Evolutionary conservation across 2,888 invertebrate species (phyloP).

Genomic region (Corbicula japonica): DNA sequence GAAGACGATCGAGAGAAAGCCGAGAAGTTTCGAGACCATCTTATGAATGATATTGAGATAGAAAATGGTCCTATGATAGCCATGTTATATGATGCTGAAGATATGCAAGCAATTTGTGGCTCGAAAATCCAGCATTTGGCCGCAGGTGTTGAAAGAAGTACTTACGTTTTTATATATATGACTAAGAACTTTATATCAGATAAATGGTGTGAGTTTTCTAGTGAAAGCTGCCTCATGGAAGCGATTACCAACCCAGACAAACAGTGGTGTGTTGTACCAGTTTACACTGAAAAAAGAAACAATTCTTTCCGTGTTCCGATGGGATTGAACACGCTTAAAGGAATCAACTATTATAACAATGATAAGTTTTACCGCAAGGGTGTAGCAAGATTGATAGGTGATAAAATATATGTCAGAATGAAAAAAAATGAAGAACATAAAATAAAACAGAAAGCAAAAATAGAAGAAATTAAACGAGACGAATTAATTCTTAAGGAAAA

Average conservation of each 20-base stretch:
- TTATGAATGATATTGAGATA: slow-evolving; percentile 67
- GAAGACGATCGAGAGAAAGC: slow-evolving; percentile 69
- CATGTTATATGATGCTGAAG: slow-evolving; percentile 68
- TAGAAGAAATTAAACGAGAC: slow-evolving; percentile 52
- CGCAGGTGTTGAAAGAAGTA: slow-evolving; percentile 71
- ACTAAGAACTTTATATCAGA: slow-evolving; percentile 73
- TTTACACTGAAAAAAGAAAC: slow-evolving; percentile 71
- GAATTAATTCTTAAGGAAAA: slow-evolving; percentile 16
- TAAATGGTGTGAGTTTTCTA: slow-evolving; percentile 75
- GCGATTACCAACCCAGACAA: slow-evolving; percentile 76
- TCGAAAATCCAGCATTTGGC: slow-evolving; percentile 63
- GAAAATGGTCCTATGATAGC: slow-evolving; percentile 56
- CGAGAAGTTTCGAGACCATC: slow-evolving; percentile 63
- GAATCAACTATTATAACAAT: slow-evolving; percentile 75
- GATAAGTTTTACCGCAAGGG: slow-evolving; percentile 75
- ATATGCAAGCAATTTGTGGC: slow-evolving; percentile 52
- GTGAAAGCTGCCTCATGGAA: slow-evolving; percentile 77
- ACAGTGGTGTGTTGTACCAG: slow-evolving; percentile 80
- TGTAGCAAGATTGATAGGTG: slow-evolving; percentile 70
- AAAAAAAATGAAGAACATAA: slow-evolving; percentile 44
- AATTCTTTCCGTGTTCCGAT: slow-evolving; percentile 62
- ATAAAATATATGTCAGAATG: slow-evolving; percentile 63
- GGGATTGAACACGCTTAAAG: slow-evolving; percentile 77
- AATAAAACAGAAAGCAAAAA: slow-evolving; percentile 51
- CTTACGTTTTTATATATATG: slow-evolving; percentile 78